phyloP scores from a whole-genome alignment of 2,797 vertebrate species.

The Peromyscus nudipes region DNA sequence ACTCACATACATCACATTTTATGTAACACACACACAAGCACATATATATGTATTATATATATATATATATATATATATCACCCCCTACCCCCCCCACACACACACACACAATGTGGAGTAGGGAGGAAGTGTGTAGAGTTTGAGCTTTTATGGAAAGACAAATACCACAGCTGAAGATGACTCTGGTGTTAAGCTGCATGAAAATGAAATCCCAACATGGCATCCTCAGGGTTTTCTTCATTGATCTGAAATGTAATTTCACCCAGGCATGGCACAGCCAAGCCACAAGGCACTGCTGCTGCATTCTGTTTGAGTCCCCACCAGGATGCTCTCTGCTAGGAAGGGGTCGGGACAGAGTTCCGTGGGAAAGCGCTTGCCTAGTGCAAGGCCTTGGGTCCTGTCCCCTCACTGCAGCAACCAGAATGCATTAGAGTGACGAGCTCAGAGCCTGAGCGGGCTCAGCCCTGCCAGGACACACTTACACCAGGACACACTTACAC shows the following conservation, averaged over 20 bases:
- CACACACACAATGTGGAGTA: rapidly evolving
- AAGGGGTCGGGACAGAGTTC: background rate
- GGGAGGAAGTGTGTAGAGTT: background rate
- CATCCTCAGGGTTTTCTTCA: background rate
- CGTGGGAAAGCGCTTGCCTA: background rate
- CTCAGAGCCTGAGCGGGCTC: background rate
- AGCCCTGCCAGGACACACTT: background rate
- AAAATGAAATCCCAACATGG: background rate
- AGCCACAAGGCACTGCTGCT: background rate
- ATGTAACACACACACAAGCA: background rate
- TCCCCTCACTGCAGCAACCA: background rate
- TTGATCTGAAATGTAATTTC: background rate
- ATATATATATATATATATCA: background rate
- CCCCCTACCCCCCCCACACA: background rate
- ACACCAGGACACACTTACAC: too few relatives aligned
- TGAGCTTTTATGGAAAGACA: background rate
- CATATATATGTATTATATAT: background rate
- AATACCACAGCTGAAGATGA: background rate
- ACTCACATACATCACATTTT: background rate
- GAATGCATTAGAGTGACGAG: background rate
- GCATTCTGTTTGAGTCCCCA: background rate
- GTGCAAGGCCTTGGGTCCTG: background rate
- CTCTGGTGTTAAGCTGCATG: background rate
- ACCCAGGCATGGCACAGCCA: background rate
- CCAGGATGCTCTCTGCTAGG: background rate